A percentile compares a stretch with the other conserved stretches of the same genome.
phyloP scores from a whole-genome alignment of 2,888 invertebrate genomes.

The Aporophyla nigra region DNA sequence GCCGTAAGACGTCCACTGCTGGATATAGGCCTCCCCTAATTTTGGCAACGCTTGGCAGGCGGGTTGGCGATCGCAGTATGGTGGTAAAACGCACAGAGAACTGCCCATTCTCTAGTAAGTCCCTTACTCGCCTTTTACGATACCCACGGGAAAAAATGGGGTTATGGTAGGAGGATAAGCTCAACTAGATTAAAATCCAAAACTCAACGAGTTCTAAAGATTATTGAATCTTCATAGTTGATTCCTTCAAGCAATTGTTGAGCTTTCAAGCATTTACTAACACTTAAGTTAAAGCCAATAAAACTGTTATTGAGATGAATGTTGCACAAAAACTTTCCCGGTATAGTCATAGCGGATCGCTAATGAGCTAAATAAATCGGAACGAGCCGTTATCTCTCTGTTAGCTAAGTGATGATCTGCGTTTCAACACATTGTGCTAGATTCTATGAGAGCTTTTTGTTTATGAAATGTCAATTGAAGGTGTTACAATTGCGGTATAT shows the following conservation, averaged over 20 bases:
- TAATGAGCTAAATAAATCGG: conserved; percentile 52
- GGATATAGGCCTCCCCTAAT: too few relatives aligned
- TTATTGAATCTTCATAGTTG: neutral
- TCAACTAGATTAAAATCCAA: neutral
- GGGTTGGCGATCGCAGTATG: too few relatives aligned
- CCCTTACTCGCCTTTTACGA: too few relatives aligned
- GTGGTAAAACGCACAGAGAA: too few relatives aligned
- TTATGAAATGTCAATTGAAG: conserved; percentile 21
- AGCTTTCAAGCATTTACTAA: neutral
- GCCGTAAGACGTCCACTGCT: too few relatives aligned
- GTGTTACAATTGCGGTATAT: conserved; percentile 28
- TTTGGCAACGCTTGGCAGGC: too few relatives aligned
- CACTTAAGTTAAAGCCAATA: neutral
- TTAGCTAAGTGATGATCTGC: conserved; percentile 33
- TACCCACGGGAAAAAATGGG: too few relatives aligned
- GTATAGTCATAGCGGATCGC: conserved; percentile 16
- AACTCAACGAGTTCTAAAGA: neutral
- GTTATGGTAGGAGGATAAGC: neutral
- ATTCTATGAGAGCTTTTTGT: conserved; percentile 33
- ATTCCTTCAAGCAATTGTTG: neutral
- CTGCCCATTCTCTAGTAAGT: too few relatives aligned
- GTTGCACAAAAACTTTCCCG: conserved; percentile 47
- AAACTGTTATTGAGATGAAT: neutral
- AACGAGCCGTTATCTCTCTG: conserved; percentile 47
- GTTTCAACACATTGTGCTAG: conserved; percentile 35